A percentile compares a stretch with the other conserved stretches of the same genome.
Evolutionary conservation across 2,888 invertebrate genomes (phyloP).

Genomic region (Abrostola tripartita): DNA sequence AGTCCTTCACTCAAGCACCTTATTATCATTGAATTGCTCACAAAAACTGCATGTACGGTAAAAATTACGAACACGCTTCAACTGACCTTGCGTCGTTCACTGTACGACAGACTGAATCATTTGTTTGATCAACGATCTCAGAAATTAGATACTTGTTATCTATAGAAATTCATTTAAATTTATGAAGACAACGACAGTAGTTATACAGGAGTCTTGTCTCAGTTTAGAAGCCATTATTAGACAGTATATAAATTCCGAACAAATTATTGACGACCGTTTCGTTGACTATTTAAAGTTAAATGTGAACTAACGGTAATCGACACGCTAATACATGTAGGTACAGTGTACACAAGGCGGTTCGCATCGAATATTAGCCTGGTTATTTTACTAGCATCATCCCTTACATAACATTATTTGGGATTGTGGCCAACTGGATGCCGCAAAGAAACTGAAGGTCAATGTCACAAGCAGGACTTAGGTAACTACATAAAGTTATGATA

Average conservation of each 20-base stretch:
- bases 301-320: constrained; percentile 40
- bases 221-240: constrained; percentile 3
- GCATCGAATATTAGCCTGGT: constrained; percentile 16
- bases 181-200: background rate
- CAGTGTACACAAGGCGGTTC: constrained; percentile 38
- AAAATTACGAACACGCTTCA: constrained; percentile 55
- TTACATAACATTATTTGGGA: constrained; percentile 39
- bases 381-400: constrained; percentile 21
- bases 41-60: constrained; percentile 57
- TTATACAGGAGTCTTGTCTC: constrained; percentile 6
- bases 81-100: constrained; percentile 72
- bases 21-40: constrained; percentile 62
- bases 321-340: constrained; percentile 42
- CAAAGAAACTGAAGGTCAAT: constrained; percentile 22
- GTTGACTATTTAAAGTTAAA: constrained; percentile 38
- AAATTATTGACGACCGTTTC: constrained; percentile 34
- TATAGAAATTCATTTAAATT: constrained; percentile 18
- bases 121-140: constrained; percentile 66
- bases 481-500: constrained; percentile 1
- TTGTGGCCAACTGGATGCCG: constrained; percentile 22
- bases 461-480: background rate
- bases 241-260: constrained; percentile 14
- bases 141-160: constrained; percentile 39
- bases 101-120: constrained; percentile 69
- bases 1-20: constrained; percentile 71